phyloP scores from a whole-genome alignment of 2,113 vertebrate species.

The Panurus biarmicus region DNA sequence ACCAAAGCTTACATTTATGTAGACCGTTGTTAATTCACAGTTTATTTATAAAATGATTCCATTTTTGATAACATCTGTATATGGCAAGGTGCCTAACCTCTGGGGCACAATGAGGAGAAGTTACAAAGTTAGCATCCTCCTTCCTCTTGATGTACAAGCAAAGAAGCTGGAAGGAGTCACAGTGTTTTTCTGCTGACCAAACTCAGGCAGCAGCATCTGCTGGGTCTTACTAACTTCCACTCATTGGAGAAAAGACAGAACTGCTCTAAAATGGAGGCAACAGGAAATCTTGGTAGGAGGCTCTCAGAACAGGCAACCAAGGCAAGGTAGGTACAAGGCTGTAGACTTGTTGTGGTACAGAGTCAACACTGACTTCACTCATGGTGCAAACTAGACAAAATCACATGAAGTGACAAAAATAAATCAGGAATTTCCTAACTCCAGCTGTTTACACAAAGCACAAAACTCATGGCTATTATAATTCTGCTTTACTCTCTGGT shows the following conservation, averaged over 20 bases:
- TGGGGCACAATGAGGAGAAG: slow-evolving; percentile 22
- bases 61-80: slow-evolving; percentile 31
- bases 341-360: not conserved
- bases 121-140: not conserved
- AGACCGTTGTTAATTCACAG: slow-evolving; percentile 2
- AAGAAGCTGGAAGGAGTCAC: not conserved
- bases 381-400: not conserved
- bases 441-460: not conserved
- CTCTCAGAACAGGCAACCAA: not conserved
- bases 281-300: not conserved
- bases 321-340: not conserved
- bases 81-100: slow-evolving; percentile 36
- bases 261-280: not conserved
- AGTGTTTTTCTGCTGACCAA: not conserved
- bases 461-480: not conserved
- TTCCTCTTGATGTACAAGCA: not conserved
- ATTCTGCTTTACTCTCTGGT: not conserved
- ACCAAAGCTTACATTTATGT: not conserved
- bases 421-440: not conserved
- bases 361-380: not conserved
- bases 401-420: not conserved
- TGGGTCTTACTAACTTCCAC: not conserved
- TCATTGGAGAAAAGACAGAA: not conserved
- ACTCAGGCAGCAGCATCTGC: not conserved
- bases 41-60: slow-evolving; percentile 42